Percentiles rank a stretch among this genome's conserved stretches.
Evolutionary conservation across 2,888 invertebrate species (phyloP).

Genomic region (Monochamus alternatus): DNA sequence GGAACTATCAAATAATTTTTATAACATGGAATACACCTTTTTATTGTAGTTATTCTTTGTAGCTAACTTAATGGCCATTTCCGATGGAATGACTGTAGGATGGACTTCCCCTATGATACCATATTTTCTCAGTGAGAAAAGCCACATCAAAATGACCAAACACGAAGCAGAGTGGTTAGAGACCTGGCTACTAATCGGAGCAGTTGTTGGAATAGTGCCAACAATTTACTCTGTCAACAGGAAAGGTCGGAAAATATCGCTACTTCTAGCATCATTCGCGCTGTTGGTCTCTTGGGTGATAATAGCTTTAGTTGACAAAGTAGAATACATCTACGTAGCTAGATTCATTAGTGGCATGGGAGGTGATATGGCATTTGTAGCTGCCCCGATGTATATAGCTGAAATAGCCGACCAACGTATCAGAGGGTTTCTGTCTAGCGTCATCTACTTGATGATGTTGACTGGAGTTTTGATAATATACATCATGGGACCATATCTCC

Average conservation of each 20-base stretch:
- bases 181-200: constrained; percentile 57
- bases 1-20: no score
- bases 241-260: constrained; percentile 63
- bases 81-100: constrained; percentile 69
- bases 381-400: constrained; percentile 68
- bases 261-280: constrained; percentile 61
- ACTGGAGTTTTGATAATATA: constrained; percentile 66
- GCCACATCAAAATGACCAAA: constrained; percentile 61
- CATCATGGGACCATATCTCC: constrained; percentile 62
- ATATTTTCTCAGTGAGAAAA: constrained; percentile 59
- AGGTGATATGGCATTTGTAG: constrained; percentile 67
- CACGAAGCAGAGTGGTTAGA: constrained; percentile 60
- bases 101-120: constrained; percentile 68
- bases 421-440: constrained; percentile 65
- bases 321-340: constrained; percentile 62
- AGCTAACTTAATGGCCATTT: constrained; percentile 67
- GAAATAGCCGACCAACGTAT: constrained; percentile 68
- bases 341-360: constrained; percentile 65
- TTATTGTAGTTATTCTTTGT: constrained; percentile 39
- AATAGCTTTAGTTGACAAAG: constrained; percentile 59
- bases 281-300: constrained; percentile 65
- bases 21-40: neutral
- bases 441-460: constrained; percentile 67
- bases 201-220: constrained; percentile 59
- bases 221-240: constrained; percentile 62